These are phyloP conservation scores for Myxocyprinus asiaticus DNA, from an alignment of 2,113 vertebrate genomes.

Conservation along the genomic window DNA sequence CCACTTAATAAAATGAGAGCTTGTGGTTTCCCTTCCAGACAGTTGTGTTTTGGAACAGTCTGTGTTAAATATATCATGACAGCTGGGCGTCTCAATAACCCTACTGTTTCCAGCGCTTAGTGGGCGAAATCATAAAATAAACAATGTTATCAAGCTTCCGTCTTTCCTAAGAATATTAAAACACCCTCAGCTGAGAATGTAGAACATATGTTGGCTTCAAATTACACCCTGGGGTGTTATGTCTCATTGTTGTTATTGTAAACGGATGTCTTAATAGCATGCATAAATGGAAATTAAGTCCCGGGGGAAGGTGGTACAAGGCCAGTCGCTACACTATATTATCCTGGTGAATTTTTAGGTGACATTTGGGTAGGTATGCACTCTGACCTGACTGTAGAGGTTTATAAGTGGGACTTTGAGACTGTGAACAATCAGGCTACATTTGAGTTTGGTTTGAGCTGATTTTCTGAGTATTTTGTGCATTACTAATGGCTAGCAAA, in stretches of 20 bases:
- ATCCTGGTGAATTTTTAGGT: background rate
- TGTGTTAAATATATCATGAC: constrained; percentile 29
- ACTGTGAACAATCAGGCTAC: no score
- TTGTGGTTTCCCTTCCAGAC: constrained; percentile 6
- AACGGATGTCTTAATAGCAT: background rate
- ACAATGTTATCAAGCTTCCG: constrained; percentile 4
- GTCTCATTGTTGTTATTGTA: background rate
- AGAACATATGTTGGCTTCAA: constrained; percentile 31
- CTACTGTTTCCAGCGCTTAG: background rate
- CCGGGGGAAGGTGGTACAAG: background rate
- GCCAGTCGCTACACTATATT: background rate
- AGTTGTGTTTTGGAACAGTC: background rate
- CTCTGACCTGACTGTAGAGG: no score
- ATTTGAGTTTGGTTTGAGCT: no score
- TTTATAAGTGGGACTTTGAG: no score
- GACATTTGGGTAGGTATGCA: background rate
- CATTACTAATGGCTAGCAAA: no score
- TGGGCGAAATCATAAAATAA: background rate
- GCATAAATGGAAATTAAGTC: constrained; percentile 1
- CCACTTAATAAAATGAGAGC: background rate
- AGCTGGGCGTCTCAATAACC: constrained; percentile 5
- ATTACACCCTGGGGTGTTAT: background rate
- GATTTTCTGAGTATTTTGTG: no score
- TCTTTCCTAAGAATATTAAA: background rate
- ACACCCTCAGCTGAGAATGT: background rate